Conservation (phyloP, 1,140 invertebrate genomes). For the Mamestra configurata region DNA sequence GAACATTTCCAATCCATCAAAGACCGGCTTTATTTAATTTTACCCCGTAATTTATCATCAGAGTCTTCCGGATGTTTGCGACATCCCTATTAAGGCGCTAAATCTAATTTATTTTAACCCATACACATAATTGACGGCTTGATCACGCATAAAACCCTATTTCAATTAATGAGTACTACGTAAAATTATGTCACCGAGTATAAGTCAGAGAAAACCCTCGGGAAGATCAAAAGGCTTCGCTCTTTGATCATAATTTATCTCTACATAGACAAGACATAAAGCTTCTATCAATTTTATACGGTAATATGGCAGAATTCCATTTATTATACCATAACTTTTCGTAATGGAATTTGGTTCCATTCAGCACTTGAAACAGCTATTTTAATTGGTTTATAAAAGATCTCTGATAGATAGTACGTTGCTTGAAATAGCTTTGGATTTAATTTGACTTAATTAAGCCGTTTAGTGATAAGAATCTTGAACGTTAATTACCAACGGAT, state of each 20-base stretch:
- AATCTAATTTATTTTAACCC: neutral
- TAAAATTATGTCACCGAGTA: conserved; percentile 16
- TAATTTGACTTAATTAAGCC: neutral
- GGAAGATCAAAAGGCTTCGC: neutral
- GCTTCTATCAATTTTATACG: neutral
- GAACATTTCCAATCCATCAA: too few relatives aligned
- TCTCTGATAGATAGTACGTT: neutral
- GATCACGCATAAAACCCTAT: conserved; percentile 19
- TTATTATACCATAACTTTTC: neutral
- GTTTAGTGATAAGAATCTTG: neutral
- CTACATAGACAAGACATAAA: neutral
- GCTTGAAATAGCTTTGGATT: neutral
- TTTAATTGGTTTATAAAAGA: neutral
- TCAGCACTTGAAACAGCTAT: neutral
- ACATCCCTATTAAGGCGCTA: neutral
- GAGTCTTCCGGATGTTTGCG: neutral
- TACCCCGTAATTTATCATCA: neutral
- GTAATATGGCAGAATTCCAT: neutral
- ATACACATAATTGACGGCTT: neutral
- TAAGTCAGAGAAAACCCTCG: neutral
- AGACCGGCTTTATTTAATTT: too few relatives aligned
- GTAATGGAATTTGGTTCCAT: neutral
- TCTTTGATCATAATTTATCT: conserved; percentile 30
- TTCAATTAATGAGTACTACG: conserved; percentile 23
- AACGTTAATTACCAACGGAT: neutral